Base-by-base conservation (phyloP, 1,140 invertebrate genomes). In the Mylabris phalerata region DNA sequence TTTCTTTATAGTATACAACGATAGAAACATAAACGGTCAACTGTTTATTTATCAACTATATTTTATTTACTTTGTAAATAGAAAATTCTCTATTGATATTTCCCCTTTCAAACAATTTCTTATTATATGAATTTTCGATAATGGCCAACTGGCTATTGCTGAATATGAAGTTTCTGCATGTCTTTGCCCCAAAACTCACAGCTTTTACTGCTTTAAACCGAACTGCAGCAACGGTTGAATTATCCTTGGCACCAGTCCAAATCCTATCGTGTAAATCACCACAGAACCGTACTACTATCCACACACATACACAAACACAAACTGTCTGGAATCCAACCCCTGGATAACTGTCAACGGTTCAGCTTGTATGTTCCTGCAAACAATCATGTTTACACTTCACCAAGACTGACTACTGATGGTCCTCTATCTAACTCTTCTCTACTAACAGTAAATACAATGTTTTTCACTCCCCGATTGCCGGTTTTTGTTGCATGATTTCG, bases 241-340 rank as follows among this genome's bases (percentile, higher is more conserved):
- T 48, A 56, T 56, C 55, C 47, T 26, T 56, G 55, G 56, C 47
- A 27, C 11, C 50, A 4, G 49, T 52, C 57, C 50, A 51, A 59
- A 46, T 59, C 43, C 44, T 10, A 42, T 43, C 38, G 49, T 52
- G 57, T 59, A 59, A 59, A 59, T 59, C 57, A 59, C 50, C 19
- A 39, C 27, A 26, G 39, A 54, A 46, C 51, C 51, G 27, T 46
- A 27, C 51, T 44, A 45, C 51, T 54, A 54, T 54, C 51, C 51
- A 38, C 51, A 54, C 51, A 46, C 41, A 19, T 19, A 19, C 1
- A 19, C 19, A 19, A 19, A 19, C 19, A 19, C 19, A 19, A 19
- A 19, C 32, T 32, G 32, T 32, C 32, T 32, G 32, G 32, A 46
- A 54, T 42, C 51, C 27, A 45, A 42, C 51, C 51, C 32, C 32